phyloP scores from a whole-genome alignment of 2,888 invertebrate genomes.

The Urechis unicinctus region DNA sequence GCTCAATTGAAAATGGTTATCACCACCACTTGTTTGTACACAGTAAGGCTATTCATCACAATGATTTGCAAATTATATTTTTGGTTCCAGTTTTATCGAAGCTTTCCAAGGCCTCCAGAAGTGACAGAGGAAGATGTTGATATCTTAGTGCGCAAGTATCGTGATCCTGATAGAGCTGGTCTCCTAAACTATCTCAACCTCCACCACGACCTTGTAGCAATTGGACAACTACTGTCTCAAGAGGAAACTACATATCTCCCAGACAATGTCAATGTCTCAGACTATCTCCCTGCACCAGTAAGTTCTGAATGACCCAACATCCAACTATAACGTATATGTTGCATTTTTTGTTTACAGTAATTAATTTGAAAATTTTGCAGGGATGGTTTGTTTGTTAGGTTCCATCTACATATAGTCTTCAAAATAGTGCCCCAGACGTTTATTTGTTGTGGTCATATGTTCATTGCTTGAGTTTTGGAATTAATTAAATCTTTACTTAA shows the following conservation, averaged over 20 bases:
- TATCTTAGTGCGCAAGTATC: constrained; percentile 42
- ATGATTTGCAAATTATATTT: too few relatives aligned
- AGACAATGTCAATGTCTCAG: constrained; percentile 5
- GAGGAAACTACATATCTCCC: not conserved
- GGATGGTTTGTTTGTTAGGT: too few relatives aligned
- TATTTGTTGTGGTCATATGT: too few relatives aligned
- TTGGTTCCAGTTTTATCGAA: constrained; percentile 43
- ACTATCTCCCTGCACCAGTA: constrained; percentile 9
- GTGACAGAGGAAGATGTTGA: constrained; percentile 43
- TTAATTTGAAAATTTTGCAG: too few relatives aligned
- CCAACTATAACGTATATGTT: not conserved
- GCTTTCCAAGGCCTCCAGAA: constrained; percentile 46
- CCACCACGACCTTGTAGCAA: constrained; percentile 44
- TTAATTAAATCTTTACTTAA: too few relatives aligned
- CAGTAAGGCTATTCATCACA: too few relatives aligned
- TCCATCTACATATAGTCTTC: too few relatives aligned
- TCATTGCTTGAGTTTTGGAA: too few relatives aligned
- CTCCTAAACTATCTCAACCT: constrained; percentile 49
- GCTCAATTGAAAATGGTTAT: not conserved
- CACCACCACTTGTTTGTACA: too few relatives aligned
- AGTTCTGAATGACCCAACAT: not conserved
- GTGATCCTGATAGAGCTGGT: constrained; percentile 40
- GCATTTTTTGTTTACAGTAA: too few relatives aligned
- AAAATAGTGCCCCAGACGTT: too few relatives aligned
- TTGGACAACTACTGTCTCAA: constrained; percentile 3